Evolutionary conservation across 2,797 vertebrate species (phyloP), one percentile per base, ranked within the genome.

Genomic region (Sebastes minor): DNA sequence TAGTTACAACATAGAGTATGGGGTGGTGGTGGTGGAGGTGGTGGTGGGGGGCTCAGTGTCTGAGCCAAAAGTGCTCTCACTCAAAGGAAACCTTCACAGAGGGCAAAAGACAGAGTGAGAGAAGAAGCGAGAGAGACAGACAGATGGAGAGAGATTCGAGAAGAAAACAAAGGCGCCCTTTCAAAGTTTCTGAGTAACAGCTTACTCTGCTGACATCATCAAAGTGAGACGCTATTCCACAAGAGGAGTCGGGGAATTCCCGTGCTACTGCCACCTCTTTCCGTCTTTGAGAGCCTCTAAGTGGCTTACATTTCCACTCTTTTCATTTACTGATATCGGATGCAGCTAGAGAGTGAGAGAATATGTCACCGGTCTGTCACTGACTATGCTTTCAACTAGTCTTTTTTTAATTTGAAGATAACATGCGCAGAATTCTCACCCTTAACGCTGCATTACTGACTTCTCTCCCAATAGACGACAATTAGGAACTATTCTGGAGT

Each of bases 121-220:
- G 71, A 79, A 76, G 76, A 76, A 73, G 80, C 64, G 23, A 25
- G 42, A 22, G 55, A 77, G 82, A 66, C 28, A 49, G 57, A 60
- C 28, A 62, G 72, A 82, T 27, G 32, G 61, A 71, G 55, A 5
- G 57, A 76, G 83, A 78, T 52, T 32, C 20, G 38, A 42, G 63
- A 63, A 8, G 53, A 52, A 86, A 84, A 92, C 89, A 94, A 93
- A 88, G 88, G 65, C 23, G 3, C 57, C 88, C 87, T 92, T 93
- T 94, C 84, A 94, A 81, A 82, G 78, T 66, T 71, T 35, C 72
- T 55, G 82, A 85, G 76, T 57, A 79, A 70, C 62, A 82, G 89
- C 86, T 83, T 73, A 74, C 83, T 70, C 72, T 76, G 84, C 80
- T 94, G 92, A 94, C 93, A 93, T 95, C 93, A 93, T 94, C 90